Base-by-base conservation (phyloP, 2,888 invertebrate genomes). In the Lasioglossum pauxillum region DNA sequence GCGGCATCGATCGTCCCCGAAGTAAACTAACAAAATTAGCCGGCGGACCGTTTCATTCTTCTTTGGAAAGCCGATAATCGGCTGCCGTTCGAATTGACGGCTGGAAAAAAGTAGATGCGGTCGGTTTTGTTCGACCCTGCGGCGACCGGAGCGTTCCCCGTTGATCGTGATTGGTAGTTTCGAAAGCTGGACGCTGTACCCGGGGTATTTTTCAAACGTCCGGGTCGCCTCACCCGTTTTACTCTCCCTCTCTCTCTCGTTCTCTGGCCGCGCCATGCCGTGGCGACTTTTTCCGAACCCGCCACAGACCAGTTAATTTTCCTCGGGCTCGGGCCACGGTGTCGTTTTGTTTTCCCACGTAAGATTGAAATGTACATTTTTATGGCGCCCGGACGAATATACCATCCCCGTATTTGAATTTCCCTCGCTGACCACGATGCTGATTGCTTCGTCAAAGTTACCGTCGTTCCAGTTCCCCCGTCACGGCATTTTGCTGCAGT, bases 41-140 rank as follows among this genome's bases (percentile, higher is more conserved):
- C 44, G 57, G 46, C 44, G 35, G 27, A 44, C 85, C 75, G n/a
- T 85, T 85, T 79, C 75, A 69, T 85, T 79, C 73, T 76, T 85
- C 79, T 79, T 76, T 4, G 79, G 64, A n/a, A 85, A 85, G 85
- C 78, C 85, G 85, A 85, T 85, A 85, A 85, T 85, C 85, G 85
- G 75, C 85, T 57, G 67, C 85, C 46, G 85, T 80, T 64, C 73
- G 85, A 85, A 85, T 85, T 74, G 85, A 85, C 85, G 80, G 67
- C 57, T 12, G 71, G 38, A 64, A 67, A 79, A 84, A 78, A 78
- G 79, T 73, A 78, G 79, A 84, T 73, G 85, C 79, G 84, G 85
- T 85, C 46, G 72, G 85, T 67, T 85, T 76, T 73, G 75, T 85
- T 73, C 72, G 14, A 27, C 69, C 85, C 75, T 67, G 84, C 79